These are phyloP conservation scores for Harpalus rufipes DNA, from an alignment of 2,888 invertebrate species.

Conservation along the genomic window DNA sequence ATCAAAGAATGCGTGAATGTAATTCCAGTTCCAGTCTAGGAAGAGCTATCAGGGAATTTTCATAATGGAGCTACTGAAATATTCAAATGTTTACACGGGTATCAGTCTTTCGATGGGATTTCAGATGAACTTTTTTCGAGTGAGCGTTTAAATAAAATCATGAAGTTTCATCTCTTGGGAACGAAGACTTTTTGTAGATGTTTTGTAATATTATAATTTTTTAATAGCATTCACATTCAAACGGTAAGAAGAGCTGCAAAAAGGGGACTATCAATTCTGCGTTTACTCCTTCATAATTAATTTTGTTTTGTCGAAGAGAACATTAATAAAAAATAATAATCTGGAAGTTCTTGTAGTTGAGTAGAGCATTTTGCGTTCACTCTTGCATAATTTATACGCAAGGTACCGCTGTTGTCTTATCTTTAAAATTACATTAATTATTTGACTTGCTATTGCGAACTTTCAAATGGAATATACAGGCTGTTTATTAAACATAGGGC, in stretches of 20 bases:
- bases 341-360: constrained; percentile 57
- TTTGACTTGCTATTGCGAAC: constrained; percentile 33
- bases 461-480: constrained; percentile 23
- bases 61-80: constrained; percentile 13
- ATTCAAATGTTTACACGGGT: constrained; percentile 45
- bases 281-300: constrained; percentile 65
- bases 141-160: constrained; percentile 46
- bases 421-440: constrained; percentile 64
- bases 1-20: not conserved
- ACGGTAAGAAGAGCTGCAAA: constrained; percentile 15
- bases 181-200: constrained; percentile 33
- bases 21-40: not conserved
- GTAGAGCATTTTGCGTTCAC: constrained; percentile 48
- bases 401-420: constrained; percentile 54
- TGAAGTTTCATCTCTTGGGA: constrained; percentile 34
- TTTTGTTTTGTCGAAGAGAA: constrained; percentile 65
- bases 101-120: constrained; percentile 32
- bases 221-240: constrained; percentile 59
- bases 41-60: constrained; percentile 25
- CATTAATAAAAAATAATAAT: constrained; percentile 65
- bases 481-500: too few relatives aligned
- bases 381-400: constrained; percentile 55
- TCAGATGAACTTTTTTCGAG: constrained; percentile 26
- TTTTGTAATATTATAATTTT: constrained; percentile 64
- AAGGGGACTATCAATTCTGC: constrained; percentile 50